A percentile compares a stretch with the other conserved stretches of the same genome.
Conservation (phyloP, 2,888 invertebrate species). For the Ctena decussata region DNA sequence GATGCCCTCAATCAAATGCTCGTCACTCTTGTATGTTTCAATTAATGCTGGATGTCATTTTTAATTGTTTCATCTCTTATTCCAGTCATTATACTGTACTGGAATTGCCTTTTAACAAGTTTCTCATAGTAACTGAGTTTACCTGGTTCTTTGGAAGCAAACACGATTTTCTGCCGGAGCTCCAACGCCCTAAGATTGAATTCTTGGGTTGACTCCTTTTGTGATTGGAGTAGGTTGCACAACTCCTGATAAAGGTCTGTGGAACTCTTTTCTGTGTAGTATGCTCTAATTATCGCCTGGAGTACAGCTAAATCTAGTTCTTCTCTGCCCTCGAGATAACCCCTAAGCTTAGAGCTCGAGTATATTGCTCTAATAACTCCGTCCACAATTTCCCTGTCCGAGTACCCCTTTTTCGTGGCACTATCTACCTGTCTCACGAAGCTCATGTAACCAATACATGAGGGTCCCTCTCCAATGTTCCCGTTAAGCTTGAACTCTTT, state of each 20-base stretch:
- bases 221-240: no score
- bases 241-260: background rate
- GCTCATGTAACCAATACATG: conserved; percentile 12
- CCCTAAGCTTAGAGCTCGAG: conserved; percentile 13
- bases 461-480: background rate
- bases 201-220: background rate
- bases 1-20: background rate
- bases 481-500: background rate
- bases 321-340: conserved; percentile 13
- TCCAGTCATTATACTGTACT: background rate
- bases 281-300: background rate
- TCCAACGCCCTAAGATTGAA: background rate
- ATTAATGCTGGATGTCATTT: background rate
- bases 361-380: conserved; percentile 25
- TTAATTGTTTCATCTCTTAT: background rate
- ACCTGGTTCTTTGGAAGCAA: background rate
- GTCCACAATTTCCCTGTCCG: conserved; percentile 30
- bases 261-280: background rate
- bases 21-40: background rate
- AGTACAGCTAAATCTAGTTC: background rate
- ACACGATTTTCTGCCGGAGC: background rate
- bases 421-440: conserved; percentile 21
- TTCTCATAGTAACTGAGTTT: background rate
- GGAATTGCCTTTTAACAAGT: background rate
- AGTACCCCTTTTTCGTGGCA: background rate